Percentiles rank a stretch among this genome's conserved stretches.
Conservation (phyloP, 2,888 invertebrate genomes). For the Sicus ferrugineus region DNA sequence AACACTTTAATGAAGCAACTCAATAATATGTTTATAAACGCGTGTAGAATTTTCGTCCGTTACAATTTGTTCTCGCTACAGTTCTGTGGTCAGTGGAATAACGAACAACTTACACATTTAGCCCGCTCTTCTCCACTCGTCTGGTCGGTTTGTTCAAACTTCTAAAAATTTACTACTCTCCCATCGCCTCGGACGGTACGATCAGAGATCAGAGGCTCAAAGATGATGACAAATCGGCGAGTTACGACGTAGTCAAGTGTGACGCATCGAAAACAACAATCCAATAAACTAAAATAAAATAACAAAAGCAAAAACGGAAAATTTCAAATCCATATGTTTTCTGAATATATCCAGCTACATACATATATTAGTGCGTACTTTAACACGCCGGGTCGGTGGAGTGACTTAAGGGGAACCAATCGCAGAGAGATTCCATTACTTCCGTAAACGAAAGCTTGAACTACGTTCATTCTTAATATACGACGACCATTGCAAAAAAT, state of each 20-base stretch:
- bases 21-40: too few relatives aligned
- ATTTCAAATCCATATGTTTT: neutral
- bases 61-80: neutral
- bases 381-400: neutral
- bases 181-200: too few relatives aligned
- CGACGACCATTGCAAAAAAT: neutral
- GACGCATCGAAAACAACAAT: slow-evolving; percentile 34
- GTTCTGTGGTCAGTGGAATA: neutral
- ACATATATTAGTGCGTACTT: neutral
- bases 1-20: too few relatives aligned
- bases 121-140: too few relatives aligned
- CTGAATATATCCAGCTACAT: slow-evolving; percentile 10
- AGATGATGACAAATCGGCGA: slow-evolving; percentile 32
- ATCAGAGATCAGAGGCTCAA: too few relatives aligned
- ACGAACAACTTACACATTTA: too few relatives aligned
- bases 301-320: neutral
- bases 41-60: too few relatives aligned
- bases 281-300: slow-evolving; percentile 1
- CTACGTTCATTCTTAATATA: neutral
- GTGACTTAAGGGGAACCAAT: neutral
- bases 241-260: slow-evolving; percentile 34
- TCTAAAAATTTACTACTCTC: too few relatives aligned
- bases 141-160: too few relatives aligned
- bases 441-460: slow-evolving; percentile 5
- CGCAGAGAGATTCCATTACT: slow-evolving; percentile 19